Conservation (phyloP, 2,113 vertebrate species). For the Ginglymostoma cirratum region DNA sequence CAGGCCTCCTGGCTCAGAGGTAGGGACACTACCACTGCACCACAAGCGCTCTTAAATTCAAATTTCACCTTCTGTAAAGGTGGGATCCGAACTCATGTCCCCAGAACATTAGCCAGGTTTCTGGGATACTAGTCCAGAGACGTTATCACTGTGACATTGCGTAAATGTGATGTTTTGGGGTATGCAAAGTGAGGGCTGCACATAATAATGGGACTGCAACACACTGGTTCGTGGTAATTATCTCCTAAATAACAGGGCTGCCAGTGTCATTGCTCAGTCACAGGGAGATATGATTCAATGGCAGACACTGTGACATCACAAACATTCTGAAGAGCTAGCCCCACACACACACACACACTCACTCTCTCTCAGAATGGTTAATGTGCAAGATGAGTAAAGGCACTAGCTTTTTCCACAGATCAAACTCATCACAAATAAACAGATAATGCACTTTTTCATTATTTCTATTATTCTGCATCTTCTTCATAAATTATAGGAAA, state of each 20-base stretch:
- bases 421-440: neutral
- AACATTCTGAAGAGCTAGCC: neutral
- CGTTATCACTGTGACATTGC: no score
- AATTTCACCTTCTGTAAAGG: no score
- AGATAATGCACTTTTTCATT: neutral
- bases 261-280: neutral
- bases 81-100: no score
- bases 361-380: no score
- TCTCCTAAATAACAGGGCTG: neutral
- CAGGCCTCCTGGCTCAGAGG: no score
- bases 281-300: neutral
- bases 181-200: neutral
- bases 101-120: no score
- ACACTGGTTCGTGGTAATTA: neutral
- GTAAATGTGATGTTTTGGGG: no score
- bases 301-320: neutral
- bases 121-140: no score
- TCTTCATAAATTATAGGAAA: neutral
- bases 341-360: no score
- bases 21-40: no score
- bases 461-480: neutral
- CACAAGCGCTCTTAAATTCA: no score
- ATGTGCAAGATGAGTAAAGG: neutral
- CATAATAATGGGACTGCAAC: neutral
- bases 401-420: neutral